These are phyloP conservation scores for Stenodera caucasica DNA, from an alignment of 2,888 invertebrate species.

Conservation along the genomic window DNA sequence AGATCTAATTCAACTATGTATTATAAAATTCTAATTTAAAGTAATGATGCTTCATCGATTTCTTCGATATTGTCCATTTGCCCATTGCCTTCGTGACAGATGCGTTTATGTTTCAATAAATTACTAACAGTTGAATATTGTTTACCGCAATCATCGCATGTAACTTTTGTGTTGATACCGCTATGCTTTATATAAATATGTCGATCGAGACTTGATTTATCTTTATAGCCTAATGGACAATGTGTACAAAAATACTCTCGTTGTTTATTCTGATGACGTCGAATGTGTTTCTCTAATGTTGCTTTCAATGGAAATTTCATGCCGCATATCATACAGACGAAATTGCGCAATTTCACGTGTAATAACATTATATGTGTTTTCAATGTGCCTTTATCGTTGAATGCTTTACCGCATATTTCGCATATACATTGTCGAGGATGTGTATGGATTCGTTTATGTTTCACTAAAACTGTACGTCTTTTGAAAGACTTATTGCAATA, in stretches of 20 bases:
- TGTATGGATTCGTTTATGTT: conserved; percentile 42
- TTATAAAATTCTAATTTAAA: too few species aligned
- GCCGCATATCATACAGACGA: conserved; percentile 40
- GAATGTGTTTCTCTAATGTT: conserved; percentile 43
- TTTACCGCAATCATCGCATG: conserved; percentile 34
- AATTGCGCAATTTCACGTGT: conserved; percentile 41
- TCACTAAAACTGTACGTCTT: conserved; percentile 39
- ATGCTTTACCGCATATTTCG: conserved; percentile 42
- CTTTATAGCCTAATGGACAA: conserved; percentile 37
- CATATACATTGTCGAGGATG: conserved; percentile 42
- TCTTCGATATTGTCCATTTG: not conserved
- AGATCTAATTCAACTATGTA: too few species aligned
- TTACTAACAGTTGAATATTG: conserved; percentile 36
- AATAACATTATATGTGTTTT: conserved; percentile 42
- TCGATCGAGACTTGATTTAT: conserved; percentile 40
- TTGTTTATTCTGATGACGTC: conserved; percentile 36
- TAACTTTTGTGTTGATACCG: conserved; percentile 23
- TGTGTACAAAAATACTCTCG: conserved; percentile 35
- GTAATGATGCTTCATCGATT: not conserved
- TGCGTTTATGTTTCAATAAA: conserved; percentile 33
- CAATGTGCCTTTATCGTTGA: conserved; percentile 42
- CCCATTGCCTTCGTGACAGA: conserved; percentile 24
- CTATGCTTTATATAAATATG: conserved; percentile 37
- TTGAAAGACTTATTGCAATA: conserved; percentile 43
- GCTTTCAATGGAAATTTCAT: conserved; percentile 42